phyloP scores from a whole-genome alignment of 2,888 invertebrate species.

The Limnephilus marmoratus region DNA sequence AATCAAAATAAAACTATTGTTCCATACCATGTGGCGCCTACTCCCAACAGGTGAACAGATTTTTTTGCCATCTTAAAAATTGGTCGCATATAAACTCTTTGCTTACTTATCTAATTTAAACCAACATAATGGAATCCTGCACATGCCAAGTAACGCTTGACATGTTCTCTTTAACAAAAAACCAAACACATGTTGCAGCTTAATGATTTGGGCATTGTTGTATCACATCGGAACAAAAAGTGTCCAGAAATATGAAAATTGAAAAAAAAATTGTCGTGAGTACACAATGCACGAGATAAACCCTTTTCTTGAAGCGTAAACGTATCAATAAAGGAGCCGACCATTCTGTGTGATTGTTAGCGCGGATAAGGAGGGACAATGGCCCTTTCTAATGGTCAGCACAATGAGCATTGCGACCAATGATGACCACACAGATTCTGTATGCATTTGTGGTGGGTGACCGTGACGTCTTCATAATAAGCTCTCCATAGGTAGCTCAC shows the following conservation, averaged over 20 bases:
- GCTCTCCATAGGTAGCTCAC: not conserved
- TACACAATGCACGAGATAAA: constrained; percentile 10
- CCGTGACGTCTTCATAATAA: not conserved
- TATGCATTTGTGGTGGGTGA: constrained; percentile 7
- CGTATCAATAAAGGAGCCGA: constrained; percentile 42
- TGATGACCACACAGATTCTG: constrained; percentile 40
- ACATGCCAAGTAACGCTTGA: constrained; percentile 6
- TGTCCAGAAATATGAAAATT: constrained; percentile 16
- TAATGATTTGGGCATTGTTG: constrained; percentile 43
- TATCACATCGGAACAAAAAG: constrained; percentile 22
- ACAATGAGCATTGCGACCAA: constrained; percentile 24
- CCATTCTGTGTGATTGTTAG: constrained; percentile 8
- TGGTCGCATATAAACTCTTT: not conserved
- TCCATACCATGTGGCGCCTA: not conserved
- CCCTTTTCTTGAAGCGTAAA: constrained; percentile 44
- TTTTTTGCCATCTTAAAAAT: not conserved
- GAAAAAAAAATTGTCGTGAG: constrained; percentile 16
- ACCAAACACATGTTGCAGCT: constrained; percentile 4
- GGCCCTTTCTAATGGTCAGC: constrained; percentile 34
- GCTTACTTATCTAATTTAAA: constrained; percentile 10
- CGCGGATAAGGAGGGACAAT: constrained; percentile 35
- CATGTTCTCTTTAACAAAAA: constrained; percentile 33
- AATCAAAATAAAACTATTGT: not conserved
- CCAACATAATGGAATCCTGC: not conserved
- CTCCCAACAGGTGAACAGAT: not conserved